These are phyloP conservation scores for Scalopus aquaticus DNA, from an alignment of 2,113 vertebrate genomes.

Conservation along the genomic window DNA sequence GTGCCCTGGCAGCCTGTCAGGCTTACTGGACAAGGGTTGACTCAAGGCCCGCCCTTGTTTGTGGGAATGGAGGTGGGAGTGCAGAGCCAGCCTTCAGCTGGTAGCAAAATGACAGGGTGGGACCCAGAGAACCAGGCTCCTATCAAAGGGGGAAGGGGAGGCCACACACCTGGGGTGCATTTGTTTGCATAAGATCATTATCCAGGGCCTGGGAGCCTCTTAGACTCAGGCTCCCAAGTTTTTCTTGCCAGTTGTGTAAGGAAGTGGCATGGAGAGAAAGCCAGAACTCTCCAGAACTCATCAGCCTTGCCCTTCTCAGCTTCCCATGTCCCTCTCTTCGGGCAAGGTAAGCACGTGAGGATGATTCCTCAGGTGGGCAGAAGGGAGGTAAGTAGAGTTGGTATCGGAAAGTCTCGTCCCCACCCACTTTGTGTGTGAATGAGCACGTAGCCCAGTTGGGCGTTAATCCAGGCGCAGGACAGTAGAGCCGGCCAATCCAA, in stretches of 20 bases:
- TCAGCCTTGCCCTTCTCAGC: background rate
- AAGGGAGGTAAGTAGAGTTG: background rate
- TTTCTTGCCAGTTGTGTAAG: constrained; percentile 35
- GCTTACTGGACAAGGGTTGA: constrained; percentile 32
- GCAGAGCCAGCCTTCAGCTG: background rate
- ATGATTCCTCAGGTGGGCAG: background rate
- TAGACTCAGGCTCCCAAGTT: background rate
- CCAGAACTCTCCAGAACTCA: background rate
- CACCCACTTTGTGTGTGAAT: background rate
- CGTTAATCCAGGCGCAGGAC: background rate
- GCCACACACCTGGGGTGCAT: rapidly evolving
- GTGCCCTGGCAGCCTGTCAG: constrained; percentile 14
- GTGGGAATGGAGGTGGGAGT: background rate
- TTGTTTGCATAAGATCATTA: background rate
- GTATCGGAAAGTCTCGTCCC: background rate
- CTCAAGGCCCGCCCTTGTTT: constrained; percentile 37
- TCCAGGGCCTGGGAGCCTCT: background rate
- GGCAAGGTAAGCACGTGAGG: background rate
- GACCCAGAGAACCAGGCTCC: background rate
- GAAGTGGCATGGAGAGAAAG: background rate
- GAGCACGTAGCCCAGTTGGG: constrained; percentile 25
- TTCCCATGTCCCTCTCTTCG: background rate
- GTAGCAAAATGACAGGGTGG: background rate
- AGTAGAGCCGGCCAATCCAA: background rate
- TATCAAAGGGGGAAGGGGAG: background rate